phyloP scores from a whole-genome alignment of 2,888 invertebrate genomes.

The Xestia rhomboidea region DNA sequence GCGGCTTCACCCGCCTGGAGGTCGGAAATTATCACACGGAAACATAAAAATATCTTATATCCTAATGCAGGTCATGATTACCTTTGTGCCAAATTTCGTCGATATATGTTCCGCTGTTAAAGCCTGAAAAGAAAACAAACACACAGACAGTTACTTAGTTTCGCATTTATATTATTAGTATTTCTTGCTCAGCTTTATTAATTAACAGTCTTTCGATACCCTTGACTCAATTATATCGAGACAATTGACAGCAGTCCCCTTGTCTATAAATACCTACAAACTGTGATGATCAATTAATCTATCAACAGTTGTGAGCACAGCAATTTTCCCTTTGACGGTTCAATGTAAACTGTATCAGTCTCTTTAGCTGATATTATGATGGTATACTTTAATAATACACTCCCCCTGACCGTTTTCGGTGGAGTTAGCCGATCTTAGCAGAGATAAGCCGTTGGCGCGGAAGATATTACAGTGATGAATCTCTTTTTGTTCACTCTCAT shows the following conservation, averaged over 20 bases:
- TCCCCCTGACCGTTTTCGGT: background rate
- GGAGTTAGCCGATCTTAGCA: background rate
- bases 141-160: background rate
- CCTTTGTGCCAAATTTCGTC: background rate
- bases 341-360: slow-evolving; percentile 4
- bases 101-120: background rate
- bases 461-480: background rate
- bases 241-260: background rate
- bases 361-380: background rate
- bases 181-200: background rate
- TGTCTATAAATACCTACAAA: slow-evolving; percentile 1
- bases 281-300: slow-evolving; percentile 7
- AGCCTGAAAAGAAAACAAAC: background rate
- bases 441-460: background rate
- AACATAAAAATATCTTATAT: background rate
- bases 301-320: background rate
- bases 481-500: too few relatives aligned
- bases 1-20: background rate
- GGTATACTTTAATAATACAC: background rate
- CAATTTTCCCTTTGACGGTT: background rate
- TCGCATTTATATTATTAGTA: background rate
- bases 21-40: background rate
- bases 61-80: background rate
- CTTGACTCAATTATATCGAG: background rate
- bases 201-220: background rate